These are phyloP conservation scores for Tympanoctomys barrerae DNA, from an alignment of 2,797 vertebrate genomes.

Conservation along the genomic window DNA sequence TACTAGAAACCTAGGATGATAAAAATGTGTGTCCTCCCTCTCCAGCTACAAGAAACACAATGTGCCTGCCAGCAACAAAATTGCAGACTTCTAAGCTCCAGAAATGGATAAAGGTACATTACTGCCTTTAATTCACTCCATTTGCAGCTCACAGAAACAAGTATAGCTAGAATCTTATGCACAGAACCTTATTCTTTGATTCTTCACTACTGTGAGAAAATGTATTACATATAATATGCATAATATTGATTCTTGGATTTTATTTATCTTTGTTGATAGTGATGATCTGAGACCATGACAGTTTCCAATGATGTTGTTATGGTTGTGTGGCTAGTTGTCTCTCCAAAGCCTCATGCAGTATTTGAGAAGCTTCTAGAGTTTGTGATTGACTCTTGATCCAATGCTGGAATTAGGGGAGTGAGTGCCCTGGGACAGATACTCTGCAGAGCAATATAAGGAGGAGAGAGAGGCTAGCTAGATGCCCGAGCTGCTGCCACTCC, in stretches of 20 bases:
- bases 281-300: not conserved
- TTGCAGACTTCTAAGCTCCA: not conserved
- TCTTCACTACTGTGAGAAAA: not conserved
- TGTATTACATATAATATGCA: not conserved
- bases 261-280: not conserved
- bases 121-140: not conserved
- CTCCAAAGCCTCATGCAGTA: too few species aligned
- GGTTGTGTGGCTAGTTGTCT: too few species aligned
- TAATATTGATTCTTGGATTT: not conserved
- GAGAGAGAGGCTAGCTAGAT: too few species aligned
- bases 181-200: not conserved
- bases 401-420: too few species aligned
- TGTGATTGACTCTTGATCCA: too few species aligned
- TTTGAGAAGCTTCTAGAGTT: too few species aligned
- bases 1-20: not conserved
- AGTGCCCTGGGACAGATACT: too few species aligned
- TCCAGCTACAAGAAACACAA: not conserved
- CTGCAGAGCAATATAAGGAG: too few species aligned
- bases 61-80: rapidly evolving
- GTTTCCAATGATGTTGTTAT: not conserved
- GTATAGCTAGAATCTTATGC: not conserved
- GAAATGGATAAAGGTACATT: not conserved
- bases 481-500: too few species aligned
- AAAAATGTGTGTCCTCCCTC: not conserved
- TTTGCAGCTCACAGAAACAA: not conserved